Evolutionary conservation across 2,113 vertebrate species (phyloP).

Genomic region (Amia ocellicauda): DNA sequence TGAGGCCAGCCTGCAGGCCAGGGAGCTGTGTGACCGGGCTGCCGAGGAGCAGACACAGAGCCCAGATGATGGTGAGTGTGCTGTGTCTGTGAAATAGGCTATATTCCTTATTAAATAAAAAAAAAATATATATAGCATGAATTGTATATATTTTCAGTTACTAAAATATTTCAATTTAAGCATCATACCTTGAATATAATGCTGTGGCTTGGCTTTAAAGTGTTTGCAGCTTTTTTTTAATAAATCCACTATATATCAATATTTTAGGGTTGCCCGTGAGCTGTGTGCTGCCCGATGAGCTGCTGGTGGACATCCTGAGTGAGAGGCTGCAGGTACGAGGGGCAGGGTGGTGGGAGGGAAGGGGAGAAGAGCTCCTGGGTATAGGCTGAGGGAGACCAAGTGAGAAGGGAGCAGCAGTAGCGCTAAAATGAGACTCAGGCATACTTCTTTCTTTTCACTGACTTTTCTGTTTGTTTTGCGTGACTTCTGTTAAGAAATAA

Average conservation of each 20-base stretch:
- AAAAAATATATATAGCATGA: no score
- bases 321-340: constrained; percentile 79
- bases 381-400: neutral
- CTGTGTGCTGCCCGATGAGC: constrained; percentile 70
- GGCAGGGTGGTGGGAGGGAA: neutral
- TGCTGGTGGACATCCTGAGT: constrained; percentile 73
- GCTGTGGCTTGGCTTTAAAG: no score
- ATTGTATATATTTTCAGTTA: no score
- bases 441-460: neutral
- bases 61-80: constrained; percentile 57
- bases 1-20: constrained; percentile 48
- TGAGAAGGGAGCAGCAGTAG: neutral
- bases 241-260: no score
- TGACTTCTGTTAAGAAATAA: no score
- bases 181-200: no score
- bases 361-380: neutral
- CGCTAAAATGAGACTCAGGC: neutral
- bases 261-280: constrained; percentile 31
- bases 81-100: no score
- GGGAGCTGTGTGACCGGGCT: constrained; percentile 65
- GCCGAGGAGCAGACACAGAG: constrained; percentile 50
- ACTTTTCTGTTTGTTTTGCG: no score
- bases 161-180: no score
- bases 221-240: no score
- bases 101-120: no score